Conservation (phyloP, 2,888 invertebrate genomes). For the Eupithecia insigniata region DNA sequence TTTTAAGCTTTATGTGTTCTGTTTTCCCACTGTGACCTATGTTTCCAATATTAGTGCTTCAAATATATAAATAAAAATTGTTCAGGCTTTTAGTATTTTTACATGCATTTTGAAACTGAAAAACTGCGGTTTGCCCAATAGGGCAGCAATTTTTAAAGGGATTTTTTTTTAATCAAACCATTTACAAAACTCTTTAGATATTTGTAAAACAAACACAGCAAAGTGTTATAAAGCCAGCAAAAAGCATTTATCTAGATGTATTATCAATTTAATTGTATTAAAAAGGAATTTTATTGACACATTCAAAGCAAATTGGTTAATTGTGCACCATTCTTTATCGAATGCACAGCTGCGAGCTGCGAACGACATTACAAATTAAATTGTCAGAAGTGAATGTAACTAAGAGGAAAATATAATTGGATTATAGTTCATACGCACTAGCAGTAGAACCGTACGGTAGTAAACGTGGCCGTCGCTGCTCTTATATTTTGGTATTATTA, state of each 20-base stretch:
- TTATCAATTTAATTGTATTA: not conserved
- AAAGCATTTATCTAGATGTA: not conserved
- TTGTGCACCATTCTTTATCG: conserved; percentile 34
- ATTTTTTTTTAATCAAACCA: not conserved
- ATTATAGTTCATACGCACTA: conserved; percentile 1
- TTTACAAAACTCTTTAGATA: not conserved
- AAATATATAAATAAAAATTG: not conserved
- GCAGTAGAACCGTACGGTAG: not conserved
- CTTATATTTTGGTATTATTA: no score
- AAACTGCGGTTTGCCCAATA: not conserved
- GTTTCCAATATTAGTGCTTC: no score
- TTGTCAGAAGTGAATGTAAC: conserved; percentile 33
- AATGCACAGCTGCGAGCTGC: conserved; percentile 36
- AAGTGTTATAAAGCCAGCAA: not conserved
- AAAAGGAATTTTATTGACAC: conserved; percentile 28
- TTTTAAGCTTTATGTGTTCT: no score
- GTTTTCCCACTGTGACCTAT: no score
- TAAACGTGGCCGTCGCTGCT: no score
- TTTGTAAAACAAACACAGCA: not conserved
- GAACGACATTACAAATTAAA: conserved; percentile 37
- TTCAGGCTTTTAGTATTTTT: not conserved
- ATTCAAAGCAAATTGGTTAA: conserved; percentile 42
- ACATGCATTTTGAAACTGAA: not conserved
- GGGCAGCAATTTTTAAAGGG: no score
- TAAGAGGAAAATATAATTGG: not conserved